Conservation (phyloP, 2,113 vertebrate species). For the Hystrix cristata region DNA sequence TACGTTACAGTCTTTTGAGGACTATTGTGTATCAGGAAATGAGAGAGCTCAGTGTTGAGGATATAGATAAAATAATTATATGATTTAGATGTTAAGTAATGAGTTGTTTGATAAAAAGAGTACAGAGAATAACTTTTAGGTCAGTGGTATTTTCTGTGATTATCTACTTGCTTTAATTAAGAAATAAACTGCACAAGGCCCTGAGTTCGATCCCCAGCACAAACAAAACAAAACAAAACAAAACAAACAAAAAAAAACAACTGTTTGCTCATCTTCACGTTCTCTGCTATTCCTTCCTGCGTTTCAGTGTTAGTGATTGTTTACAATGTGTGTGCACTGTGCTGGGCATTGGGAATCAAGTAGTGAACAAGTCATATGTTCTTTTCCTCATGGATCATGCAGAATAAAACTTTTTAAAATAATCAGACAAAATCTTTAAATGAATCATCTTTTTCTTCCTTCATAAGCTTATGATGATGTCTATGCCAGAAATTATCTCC, state of each 20-base stretch:
- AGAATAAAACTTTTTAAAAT: slow-evolving; percentile 2
- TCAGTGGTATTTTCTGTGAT: slow-evolving; percentile 19
- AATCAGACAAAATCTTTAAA: not conserved
- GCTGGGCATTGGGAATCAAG: not conserved
- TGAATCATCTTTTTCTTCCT: slow-evolving; percentile 29
- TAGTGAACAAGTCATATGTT: not conserved
- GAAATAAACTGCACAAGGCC: not conserved
- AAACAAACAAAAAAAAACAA: not conserved
- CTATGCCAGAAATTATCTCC: slow-evolving; percentile 2
- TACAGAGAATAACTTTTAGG: slow-evolving; percentile 26
- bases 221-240: too few relatives aligned
- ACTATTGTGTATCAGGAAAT: slow-evolving; percentile 38
- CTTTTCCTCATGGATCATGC: not conserved
- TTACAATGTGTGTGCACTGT: not conserved
- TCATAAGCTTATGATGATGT: slow-evolving; percentile 33
- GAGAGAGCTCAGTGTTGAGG: slow-evolving; percentile 29
- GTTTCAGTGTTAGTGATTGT: not conserved
- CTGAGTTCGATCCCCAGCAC: too few relatives aligned
- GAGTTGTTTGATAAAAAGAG: slow-evolving; percentile 45
- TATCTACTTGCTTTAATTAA: slow-evolving; percentile 24
- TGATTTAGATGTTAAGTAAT: slow-evolving; percentile 48
- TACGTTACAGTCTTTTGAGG: slow-evolving; percentile 15
- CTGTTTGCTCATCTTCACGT: not conserved
- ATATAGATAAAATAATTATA: slow-evolving; percentile 29
- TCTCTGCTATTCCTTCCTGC: not conserved